Evolutionary conservation across 2,888 invertebrate species (phyloP), one percentile per base, ranked within the genome.

Genomic region (Ecliptopera silaceata): DNA sequence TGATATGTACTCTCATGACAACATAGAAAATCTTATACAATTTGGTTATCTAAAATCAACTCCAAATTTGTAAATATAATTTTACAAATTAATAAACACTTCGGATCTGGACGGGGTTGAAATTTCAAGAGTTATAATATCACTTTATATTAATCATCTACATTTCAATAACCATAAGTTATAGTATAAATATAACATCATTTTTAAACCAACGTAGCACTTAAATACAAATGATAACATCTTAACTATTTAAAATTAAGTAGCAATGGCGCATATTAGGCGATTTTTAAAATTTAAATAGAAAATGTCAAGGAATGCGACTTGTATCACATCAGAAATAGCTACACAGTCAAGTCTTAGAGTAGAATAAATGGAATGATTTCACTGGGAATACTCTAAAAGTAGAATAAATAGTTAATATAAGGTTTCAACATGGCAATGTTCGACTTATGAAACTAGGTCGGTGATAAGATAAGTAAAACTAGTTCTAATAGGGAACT

Each of bases 31-130:
- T 22, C 29, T 26, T 43, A 31, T 32, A 48, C 38, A n/a, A n/a
- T 66, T 47, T 43, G 55, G 47, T 31, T 29, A 22, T 38, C 6
- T 26, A 15, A 34, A 31, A 43, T 34, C 32, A 45, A 47, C 13
- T 17, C 45, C 20, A 34, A 50, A 20, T 66, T 63, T 63, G 65
- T 59, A 66, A 61, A 72, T 60, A 55, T 63, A 55, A 61, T 72
- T 63, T 59, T 61, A 69, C 60, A 36, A 43, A 60, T 51, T 55
- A 57, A 62, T 62, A 34, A 61, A 44, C 57, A 65, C 50, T 54
- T 61, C 53, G 51, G 61, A 61, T 59, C 45, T 77, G 77, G 77
- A 76, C 77, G 77, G 77, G 74, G 70, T 55, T 50, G 50, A 62
- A 64, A 68, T 69, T 69, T 71, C 51, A 65, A 65, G 51, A 48